Percentiles rank a stretch among this genome's conserved stretches.
phyloP scores from a whole-genome alignment of 1,140 invertebrate genomes.

The Scaptomyza graminum region DNA sequence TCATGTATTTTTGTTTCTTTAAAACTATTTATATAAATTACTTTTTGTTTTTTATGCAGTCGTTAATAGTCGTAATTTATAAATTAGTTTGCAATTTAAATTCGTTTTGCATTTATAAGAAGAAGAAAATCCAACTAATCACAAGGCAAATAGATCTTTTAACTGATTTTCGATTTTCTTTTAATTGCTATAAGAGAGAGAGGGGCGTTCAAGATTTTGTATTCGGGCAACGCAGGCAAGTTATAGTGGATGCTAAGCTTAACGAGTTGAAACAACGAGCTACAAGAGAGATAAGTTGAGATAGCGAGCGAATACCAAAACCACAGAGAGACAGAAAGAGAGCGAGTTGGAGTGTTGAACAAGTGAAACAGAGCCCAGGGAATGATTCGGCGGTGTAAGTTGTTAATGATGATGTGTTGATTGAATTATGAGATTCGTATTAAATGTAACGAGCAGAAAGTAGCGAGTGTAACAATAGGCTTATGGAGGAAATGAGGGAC shows the following conservation, averaged over 20 bases:
- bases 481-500: constrained; percentile 34
- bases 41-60: constrained; percentile 62
- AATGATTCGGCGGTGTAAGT: constrained; percentile 1
- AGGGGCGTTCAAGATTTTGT: constrained; percentile 22
- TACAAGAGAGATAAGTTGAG: constrained; percentile 48
- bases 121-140: constrained; percentile 72
- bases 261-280: constrained; percentile 59
- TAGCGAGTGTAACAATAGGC: constrained; percentile 36
- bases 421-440: constrained; percentile 63
- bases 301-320: constrained; percentile 42
- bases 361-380: constrained; percentile 8
- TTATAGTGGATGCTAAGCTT: constrained; percentile 56
- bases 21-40: constrained; percentile 62
- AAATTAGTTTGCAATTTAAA: constrained; percentile 72
- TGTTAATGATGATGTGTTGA: constrained; percentile 6
- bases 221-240: constrained; percentile 48
- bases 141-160: constrained; percentile 81
- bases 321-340: constrained; percentile 28
- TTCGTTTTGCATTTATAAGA: constrained; percentile 50
- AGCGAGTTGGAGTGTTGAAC: neutral
- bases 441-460: constrained; percentile 51
- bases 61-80: constrained; percentile 57
- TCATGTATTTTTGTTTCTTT: constrained; percentile 57
- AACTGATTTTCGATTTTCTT: constrained; percentile 19
- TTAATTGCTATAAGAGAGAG: constrained; percentile 18